These are phyloP conservation scores for Potorous gilbertii DNA, from an alignment of 2,797 vertebrate species.

Conservation along the genomic window DNA sequence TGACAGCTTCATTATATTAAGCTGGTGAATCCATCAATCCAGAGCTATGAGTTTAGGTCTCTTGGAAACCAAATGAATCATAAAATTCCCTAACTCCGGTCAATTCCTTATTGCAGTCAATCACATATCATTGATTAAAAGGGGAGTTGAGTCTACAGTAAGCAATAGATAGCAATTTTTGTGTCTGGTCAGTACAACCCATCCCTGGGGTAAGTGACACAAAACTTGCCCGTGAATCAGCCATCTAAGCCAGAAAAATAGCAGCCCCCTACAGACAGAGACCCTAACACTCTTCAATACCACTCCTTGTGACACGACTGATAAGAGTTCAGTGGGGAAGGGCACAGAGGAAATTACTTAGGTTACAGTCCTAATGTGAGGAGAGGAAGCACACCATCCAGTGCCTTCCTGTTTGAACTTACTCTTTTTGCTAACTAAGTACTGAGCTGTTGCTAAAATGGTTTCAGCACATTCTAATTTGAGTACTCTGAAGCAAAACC, in stretches of 20 bases:
- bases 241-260: not conserved
- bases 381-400: not conserved
- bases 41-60: not conserved
- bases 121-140: not conserved
- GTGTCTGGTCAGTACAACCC: not conserved
- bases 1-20: not conserved
- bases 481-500: not conserved
- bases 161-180: not conserved
- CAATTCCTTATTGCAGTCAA: not conserved
- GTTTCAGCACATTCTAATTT: not conserved
- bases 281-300: not conserved
- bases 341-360: not conserved
- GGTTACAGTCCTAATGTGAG: not conserved
- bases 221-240: not conserved
- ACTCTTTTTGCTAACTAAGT: not conserved
- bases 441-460: not conserved
- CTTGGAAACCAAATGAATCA: not conserved
- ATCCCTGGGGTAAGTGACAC: not conserved
- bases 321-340: not conserved
- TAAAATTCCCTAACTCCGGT: not conserved
- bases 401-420: not conserved
- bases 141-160: not conserved
- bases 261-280: not conserved
- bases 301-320: not conserved
- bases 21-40: not conserved